Evolutionary conservation across 2,113 vertebrate genomes (phyloP), one percentile per base, ranked within the genome.

Genomic region (Perognathus longimembris): DNA sequence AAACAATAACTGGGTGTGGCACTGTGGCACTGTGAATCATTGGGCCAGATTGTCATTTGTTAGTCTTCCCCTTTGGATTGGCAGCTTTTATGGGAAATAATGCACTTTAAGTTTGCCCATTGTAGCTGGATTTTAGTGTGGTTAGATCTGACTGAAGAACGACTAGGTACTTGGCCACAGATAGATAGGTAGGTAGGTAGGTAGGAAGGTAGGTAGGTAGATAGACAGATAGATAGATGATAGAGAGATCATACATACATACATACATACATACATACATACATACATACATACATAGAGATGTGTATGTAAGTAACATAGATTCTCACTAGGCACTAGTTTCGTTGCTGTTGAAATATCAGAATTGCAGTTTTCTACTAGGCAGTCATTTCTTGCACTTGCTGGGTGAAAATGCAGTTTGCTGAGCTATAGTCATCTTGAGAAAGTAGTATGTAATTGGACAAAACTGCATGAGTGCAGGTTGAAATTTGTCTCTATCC

Each of bases 11-110:
- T 85, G 92, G 71, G 34, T 70, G 63, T 74, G 85, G 91, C 79
- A 92, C 74, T 80, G 91, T 92, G 94, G 92, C 84, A 82, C 64
- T 6, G 3, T 82, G 92, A 91, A 34, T 96, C 82, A 59, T 12
- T 73, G 66, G 92, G 69, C 71, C 94, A 90, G 93, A 93, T 75
- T 94, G 77, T 88, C 91, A 69, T 66, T 94, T 94, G 95, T 92
- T 80, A 85, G 74, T 14, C 45, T 94, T 96, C 88, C 64, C 88
- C 91, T 86, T 82, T 38, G 76, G 69, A 78, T 77, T 74, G 57
- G 70, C 77, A 69, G 28, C 91, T 24, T 92, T 45, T 63, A 63
- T 63, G 66, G 74, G 77, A 63, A 91, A 80, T 90, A 87, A 85
- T n/a, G 54, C 24, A 36, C 77, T 79, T 77, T 40, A 69, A 92